Conservation (phyloP, 2,797 vertebrate species). For the Triplophysa bombifrons region DNA sequence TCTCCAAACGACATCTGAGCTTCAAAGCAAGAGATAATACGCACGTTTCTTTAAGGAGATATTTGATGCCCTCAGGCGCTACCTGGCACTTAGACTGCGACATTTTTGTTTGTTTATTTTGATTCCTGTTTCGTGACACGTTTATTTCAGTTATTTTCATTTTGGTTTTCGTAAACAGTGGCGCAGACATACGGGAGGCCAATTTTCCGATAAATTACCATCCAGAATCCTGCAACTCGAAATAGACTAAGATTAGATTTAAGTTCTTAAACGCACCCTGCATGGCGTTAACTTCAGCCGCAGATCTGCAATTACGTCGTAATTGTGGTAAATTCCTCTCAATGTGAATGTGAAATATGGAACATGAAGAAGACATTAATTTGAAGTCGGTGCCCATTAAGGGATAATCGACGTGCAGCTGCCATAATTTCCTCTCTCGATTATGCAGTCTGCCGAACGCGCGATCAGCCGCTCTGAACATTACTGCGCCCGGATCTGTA, state of each 20-base stretch:
- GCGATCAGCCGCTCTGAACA: conserved; percentile 36
- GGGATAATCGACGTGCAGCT: conserved; percentile 50
- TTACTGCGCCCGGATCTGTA: conserved; percentile 32
- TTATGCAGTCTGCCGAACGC: conserved; percentile 37
- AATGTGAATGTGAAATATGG: conserved; percentile 47
- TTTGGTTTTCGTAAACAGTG: not conserved
- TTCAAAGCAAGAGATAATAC: conserved; percentile 31
- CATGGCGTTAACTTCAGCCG: conserved; percentile 27
- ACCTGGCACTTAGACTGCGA: not conserved
- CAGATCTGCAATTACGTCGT: conserved; percentile 52
- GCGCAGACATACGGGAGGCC: not conserved
- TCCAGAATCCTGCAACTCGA: conserved; percentile 5
- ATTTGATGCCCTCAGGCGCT: not conserved
- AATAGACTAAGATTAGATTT: conserved; percentile 41
- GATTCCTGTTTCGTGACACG: not conserved
- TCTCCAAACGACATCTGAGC: conserved; percentile 38
- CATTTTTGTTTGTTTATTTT: conserved; percentile 3
- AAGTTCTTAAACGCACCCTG: conserved; percentile 24
- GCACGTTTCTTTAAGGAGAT: conserved; percentile 8
- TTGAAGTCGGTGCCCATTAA: conserved; percentile 49
- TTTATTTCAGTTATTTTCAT: not conserved
- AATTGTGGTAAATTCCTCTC: conserved; percentile 49
- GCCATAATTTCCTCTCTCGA: conserved; percentile 52
- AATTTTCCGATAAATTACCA: not conserved
- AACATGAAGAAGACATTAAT: conserved; percentile 52